A percentile compares a stretch with the other conserved stretches of the same genome.
Conservation (phyloP, 2,888 invertebrate species). For the Branchipolynoe longqiensis region DNA sequence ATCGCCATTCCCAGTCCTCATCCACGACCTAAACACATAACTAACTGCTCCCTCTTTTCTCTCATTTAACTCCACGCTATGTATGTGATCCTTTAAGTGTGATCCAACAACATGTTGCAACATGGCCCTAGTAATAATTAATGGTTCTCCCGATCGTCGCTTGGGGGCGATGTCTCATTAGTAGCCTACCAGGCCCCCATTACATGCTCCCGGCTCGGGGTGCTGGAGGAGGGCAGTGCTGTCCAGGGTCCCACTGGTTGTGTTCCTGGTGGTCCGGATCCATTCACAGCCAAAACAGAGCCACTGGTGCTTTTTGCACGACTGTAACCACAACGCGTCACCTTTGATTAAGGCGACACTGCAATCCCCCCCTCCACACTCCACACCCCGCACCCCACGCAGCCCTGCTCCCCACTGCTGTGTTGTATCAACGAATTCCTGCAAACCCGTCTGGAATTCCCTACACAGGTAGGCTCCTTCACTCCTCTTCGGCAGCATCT, state of each 20-base stretch:
- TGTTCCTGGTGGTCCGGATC: neutral
- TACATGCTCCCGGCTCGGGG: slow-evolving; percentile 20
- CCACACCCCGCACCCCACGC: slow-evolving; percentile 3
- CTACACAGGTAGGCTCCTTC: neutral
- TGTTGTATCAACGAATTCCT: too few relatives aligned
- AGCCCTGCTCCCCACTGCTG: too few relatives aligned
- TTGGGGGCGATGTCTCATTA: slow-evolving; percentile 52
- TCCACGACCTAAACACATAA: too few relatives aligned
- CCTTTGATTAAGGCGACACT: slow-evolving; percentile 5
- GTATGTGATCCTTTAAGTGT: too few relatives aligned
- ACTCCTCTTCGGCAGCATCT: neutral
- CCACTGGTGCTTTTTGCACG: neutral
- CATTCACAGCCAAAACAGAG: neutral
- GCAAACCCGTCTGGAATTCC: too few relatives aligned
- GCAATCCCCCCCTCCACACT: neutral
- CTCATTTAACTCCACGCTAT: too few relatives aligned
- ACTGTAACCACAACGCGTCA: slow-evolving; percentile 2
- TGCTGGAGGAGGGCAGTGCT: neutral
- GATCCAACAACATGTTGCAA: slow-evolving; percentile 52
- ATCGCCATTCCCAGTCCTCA: too few relatives aligned
- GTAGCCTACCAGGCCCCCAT: slow-evolving; percentile 14
- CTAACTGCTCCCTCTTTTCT: too few relatives aligned
- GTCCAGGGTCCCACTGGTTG: slow-evolving; percentile 24
- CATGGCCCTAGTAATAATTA: slow-evolving; percentile 23
- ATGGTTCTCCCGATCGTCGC: slow-evolving; percentile 26